Evolutionary conservation across 2,797 vertebrate genomes (phyloP).

Genomic region (Odontamblyopus lacepedii): DNA sequence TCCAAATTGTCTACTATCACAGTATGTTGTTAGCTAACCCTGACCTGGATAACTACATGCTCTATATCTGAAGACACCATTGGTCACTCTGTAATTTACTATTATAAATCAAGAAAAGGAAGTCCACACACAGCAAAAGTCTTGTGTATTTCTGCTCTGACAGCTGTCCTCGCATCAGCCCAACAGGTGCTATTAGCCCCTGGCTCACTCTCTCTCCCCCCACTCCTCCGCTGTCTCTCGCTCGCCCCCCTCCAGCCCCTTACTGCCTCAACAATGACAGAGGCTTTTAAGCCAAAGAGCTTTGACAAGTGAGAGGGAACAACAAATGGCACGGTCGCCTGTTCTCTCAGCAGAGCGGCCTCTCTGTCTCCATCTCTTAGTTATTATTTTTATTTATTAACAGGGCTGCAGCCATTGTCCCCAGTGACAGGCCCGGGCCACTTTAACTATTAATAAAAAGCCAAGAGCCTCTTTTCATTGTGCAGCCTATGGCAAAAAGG

Average conservation of each 20-base stretch:
- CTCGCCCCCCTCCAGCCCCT: slow-evolving; percentile 52
- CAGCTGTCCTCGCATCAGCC: slow-evolving; percentile 88
- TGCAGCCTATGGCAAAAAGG: slow-evolving; percentile 64
- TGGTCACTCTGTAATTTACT: slow-evolving; percentile 2
- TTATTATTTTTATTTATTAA: slow-evolving; percentile 96
- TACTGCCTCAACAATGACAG: slow-evolving; percentile 82
- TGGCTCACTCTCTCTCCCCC: slow-evolving; percentile 43
- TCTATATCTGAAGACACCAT: neutral
- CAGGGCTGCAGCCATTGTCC: slow-evolving; percentile 79
- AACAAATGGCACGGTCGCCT: slow-evolving; percentile 88
- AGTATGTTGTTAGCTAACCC: slow-evolving; percentile 6
- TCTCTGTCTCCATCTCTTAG: slow-evolving; percentile 70
- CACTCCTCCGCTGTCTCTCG: slow-evolving; percentile 45
- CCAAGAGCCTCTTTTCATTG: slow-evolving; percentile 75
- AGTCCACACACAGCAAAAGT: slow-evolving; percentile 16
- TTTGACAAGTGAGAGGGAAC: slow-evolving; percentile 93
- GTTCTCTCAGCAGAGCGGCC: slow-evolving; percentile 77
- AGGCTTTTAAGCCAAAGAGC: slow-evolving; percentile 92
- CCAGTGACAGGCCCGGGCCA: slow-evolving; percentile 82
- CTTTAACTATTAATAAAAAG: slow-evolving; percentile 92
- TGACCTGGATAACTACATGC: neutral
- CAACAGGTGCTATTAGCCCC: slow-evolving; percentile 90
- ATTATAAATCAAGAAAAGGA: slow-evolving; percentile 26
- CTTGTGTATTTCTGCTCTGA: slow-evolving; percentile 53
- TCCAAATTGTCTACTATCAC: neutral